These are phyloP conservation scores for Pyxicephalus adspersus DNA, from an alignment of 2,113 vertebrate genomes.

Conservation along the genomic window DNA sequence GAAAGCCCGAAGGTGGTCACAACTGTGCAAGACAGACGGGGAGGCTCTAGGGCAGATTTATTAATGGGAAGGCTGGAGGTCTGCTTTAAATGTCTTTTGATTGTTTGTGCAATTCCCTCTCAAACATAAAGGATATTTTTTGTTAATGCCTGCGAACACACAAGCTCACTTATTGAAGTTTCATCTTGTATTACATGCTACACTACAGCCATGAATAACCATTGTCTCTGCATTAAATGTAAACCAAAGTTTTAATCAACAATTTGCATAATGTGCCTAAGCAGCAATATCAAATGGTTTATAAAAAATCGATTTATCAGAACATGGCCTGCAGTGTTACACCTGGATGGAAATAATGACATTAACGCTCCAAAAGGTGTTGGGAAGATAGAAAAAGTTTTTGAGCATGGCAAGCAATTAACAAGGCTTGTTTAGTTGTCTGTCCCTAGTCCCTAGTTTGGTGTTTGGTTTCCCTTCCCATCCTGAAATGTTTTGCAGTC, in stretches of 20 bases:
- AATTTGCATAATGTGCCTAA: neutral
- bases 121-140: too few relatives aligned
- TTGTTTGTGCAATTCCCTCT: too few relatives aligned
- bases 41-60: too few relatives aligned
- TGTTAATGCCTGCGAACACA: rapidly evolving
- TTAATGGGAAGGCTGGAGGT: too few relatives aligned
- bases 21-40: too few relatives aligned
- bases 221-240: neutral
- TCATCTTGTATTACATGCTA: neutral
- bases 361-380: too few relatives aligned
- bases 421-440: neutral
- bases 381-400: neutral
- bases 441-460: neutral
- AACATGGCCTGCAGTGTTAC: too few relatives aligned
- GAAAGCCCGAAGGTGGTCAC: too few relatives aligned
- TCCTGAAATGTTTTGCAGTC: conserved; percentile 64
- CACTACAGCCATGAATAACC: neutral
- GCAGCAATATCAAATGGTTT: neutral
- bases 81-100: too few relatives aligned
- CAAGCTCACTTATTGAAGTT: neutral
- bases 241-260: conserved; percentile 6
- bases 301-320: too few relatives aligned
- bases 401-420: neutral
- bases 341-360: too few relatives aligned
- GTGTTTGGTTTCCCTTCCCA: conserved; percentile 52